Percentiles rank a stretch among this genome's conserved stretches.
phyloP scores from a whole-genome alignment of 1,140 invertebrate genomes.

The Leptinotarsa texana region DNA sequence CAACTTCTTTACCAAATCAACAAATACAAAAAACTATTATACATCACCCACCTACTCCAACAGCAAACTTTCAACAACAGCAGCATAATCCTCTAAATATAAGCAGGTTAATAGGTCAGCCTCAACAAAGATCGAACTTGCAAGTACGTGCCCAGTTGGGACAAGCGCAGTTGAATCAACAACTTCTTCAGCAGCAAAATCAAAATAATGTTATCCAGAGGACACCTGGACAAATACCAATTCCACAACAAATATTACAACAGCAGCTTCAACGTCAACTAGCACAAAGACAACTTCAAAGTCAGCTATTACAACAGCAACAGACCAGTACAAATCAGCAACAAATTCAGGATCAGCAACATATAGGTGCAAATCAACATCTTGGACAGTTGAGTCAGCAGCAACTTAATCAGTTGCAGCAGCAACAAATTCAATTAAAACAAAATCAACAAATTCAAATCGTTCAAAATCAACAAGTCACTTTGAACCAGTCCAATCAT shows the following conservation, averaged over 20 bases:
- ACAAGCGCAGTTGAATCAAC: constrained; percentile 45
- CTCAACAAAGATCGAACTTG: constrained; percentile 34
- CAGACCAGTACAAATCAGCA: constrained; percentile 32
- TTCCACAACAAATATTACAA: constrained; percentile 45
- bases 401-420: constrained; percentile 53
- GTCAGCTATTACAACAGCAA: constrained; percentile 40
- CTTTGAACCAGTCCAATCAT: constrained; percentile 32
- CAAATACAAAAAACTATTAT: constrained; percentile 48
- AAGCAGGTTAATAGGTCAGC: constrained; percentile 38
- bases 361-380: constrained; percentile 43
- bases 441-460: constrained; percentile 52
- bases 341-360: constrained; percentile 20
- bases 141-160: constrained; percentile 42
- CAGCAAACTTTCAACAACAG: constrained; percentile 34
- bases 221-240: constrained; percentile 31
- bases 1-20: constrained; percentile 16
- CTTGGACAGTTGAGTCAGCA: constrained; percentile 52
- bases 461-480: constrained; percentile 29
- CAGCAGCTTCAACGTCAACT: constrained; percentile 40
- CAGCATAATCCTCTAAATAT: constrained; percentile 40
- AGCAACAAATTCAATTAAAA: constrained; percentile 46
- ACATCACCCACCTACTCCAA: constrained; percentile 47
- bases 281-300: constrained; percentile 38
- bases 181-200: constrained; percentile 49
- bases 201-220: constrained; percentile 39